These are phyloP conservation scores for Actinopyga echinites DNA, from an alignment of 53 echinoderm and acorn worm genomes.

Conservation along the genomic window DNA sequence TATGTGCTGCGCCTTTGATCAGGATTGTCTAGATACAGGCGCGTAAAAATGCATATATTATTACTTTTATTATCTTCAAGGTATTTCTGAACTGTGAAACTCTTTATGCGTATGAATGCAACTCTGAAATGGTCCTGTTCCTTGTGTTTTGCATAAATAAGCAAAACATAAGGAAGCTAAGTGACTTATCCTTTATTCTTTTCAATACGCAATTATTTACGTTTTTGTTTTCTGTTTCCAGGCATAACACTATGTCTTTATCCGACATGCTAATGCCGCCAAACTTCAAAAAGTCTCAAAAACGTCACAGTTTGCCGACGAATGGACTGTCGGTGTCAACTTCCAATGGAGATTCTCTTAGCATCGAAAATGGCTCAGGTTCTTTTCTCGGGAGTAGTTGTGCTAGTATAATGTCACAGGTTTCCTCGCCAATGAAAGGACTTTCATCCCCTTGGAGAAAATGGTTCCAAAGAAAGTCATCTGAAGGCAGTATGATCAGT, in stretches of 20 bases:
- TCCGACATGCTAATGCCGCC: conserved; percentile 62
- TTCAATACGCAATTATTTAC: too few species aligned
- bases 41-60: too few species aligned
- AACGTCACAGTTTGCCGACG: conserved; percentile 67
- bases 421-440: conserved; percentile 56
- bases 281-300: background rate
- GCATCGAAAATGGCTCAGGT: background rate
- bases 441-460: conserved; percentile 64
- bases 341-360: background rate
- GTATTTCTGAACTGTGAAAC: too few species aligned
- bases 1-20: too few species aligned
- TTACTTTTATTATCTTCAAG: too few species aligned
- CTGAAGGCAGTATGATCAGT: conserved; percentile 68
- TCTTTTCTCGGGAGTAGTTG: conserved; percentile 49
- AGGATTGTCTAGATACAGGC: too few species aligned
- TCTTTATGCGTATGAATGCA: too few species aligned
- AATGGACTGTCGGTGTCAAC: conserved; percentile 17
- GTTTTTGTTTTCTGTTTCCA: background rate
- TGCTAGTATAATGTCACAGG: conserved; percentile 43
- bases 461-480: conserved; percentile 61
- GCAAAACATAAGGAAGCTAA: too few species aligned
- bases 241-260: conserved; percentile 46
- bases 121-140: too few species aligned
- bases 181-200: too few species aligned
- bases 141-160: too few species aligned